Evolutionary conservation across 2,113 vertebrate genomes (phyloP).

Genomic region (Euleptes europaea): DNA sequence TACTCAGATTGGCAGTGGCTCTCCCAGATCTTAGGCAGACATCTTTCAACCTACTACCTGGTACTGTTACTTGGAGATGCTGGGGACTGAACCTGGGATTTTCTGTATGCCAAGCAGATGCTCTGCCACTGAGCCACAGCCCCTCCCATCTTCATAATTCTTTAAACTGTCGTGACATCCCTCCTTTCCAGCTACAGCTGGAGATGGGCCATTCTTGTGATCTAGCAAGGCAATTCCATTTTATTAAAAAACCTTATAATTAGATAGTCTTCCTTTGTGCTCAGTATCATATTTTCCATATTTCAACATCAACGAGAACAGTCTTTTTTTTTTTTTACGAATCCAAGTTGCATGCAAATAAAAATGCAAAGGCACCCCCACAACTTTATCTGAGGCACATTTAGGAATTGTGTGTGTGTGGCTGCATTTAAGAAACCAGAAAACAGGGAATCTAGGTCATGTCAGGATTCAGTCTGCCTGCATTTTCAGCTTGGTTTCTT

Average conservation of each 20-base stretch:
- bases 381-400: conserved; percentile 26
- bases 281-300: neutral
- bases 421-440: neutral
- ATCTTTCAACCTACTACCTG: too few relatives aligned
- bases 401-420: conserved; percentile 27
- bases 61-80: too few relatives aligned
- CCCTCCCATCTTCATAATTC: too few relatives aligned
- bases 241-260: neutral
- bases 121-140: too few relatives aligned
- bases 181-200: neutral
- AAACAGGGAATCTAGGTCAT: conserved; percentile 61
- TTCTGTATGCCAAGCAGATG: too few relatives aligned
- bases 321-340: too few relatives aligned
- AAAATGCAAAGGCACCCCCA: accelerated
- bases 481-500: conserved; percentile 56
- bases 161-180: neutral
- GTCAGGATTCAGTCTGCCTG: conserved; percentile 27
- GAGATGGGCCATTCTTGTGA: neutral
- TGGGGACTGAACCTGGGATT: too few relatives aligned
- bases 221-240: neutral
- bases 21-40: too few relatives aligned
- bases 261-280: neutral
- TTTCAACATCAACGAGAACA: neutral
- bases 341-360: neutral
- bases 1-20: too few relatives aligned